phyloP scores from a whole-genome alignment of 1,140 invertebrate genomes.

The Aphidius gifuensis region DNA sequence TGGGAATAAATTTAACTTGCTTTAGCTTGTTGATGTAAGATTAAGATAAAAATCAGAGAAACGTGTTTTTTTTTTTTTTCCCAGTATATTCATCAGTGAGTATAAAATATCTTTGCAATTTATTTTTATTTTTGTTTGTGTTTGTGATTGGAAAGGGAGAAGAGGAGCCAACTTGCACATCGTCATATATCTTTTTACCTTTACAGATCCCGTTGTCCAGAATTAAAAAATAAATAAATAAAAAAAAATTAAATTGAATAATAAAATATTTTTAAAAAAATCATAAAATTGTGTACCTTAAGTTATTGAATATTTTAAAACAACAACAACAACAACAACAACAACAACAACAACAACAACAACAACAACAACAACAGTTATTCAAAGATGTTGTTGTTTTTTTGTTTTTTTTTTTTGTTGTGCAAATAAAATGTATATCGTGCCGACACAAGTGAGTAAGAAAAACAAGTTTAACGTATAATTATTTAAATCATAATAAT shows the following conservation, averaged over 20 bases:
- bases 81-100: neutral
- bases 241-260: conserved; percentile 3
- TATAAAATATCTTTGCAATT: too few relatives aligned
- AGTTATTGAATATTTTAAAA: too few relatives aligned
- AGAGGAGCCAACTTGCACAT: conserved; percentile 1
- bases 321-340: too few relatives aligned
- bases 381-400: too few relatives aligned
- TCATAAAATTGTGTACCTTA: too few relatives aligned
- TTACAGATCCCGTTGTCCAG: conserved; percentile 5
- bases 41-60: conserved; percentile 14
- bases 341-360: too few relatives aligned
- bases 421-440: too few relatives aligned
- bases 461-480: too few relatives aligned
- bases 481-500: too few relatives aligned
- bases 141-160: neutral
- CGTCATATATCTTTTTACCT: conserved; percentile 3
- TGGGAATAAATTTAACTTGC: neutral
- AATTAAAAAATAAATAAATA: conserved; percentile 11
- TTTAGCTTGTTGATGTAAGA: conserved; percentile 1
- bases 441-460: too few relatives aligned
- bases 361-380: too few relatives aligned
- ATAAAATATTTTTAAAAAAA: conserved; percentile 1
- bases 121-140: conserved; percentile 1
- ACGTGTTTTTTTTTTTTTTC: conserved; percentile 1
- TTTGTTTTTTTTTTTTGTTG: too few relatives aligned